Percentiles rank a stretch among this genome's conserved stretches.
These are phyloP conservation scores for Melinaea menophilus DNA, from an alignment of 2,888 invertebrate species.

Conservation along the genomic window DNA sequence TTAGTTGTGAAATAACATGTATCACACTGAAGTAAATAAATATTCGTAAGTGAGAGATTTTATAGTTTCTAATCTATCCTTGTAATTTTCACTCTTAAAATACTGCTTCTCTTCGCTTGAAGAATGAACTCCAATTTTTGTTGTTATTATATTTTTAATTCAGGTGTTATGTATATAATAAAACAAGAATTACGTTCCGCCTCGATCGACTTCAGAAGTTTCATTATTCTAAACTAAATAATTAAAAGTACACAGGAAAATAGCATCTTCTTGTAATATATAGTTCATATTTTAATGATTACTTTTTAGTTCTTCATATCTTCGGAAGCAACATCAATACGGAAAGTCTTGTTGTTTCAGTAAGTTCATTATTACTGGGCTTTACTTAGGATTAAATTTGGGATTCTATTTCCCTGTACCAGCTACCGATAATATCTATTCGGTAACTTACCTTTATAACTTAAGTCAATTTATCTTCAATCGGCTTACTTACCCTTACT, in stretches of 20 bases:
- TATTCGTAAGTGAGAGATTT: too few species aligned
- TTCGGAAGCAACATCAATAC: conserved; percentile 30
- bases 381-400: conserved; percentile 28
- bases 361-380: conserved; percentile 25
- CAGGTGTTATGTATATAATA: conserved; percentile 29
- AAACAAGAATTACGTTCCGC: conserved; percentile 20
- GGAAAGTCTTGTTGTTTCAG: conserved; percentile 26
- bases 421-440: too few species aligned
- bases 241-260: not conserved
- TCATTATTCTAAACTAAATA: not conserved
- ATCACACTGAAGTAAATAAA: too few species aligned
- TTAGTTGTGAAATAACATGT: too few species aligned
- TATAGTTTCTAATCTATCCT: too few species aligned
- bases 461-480: too few species aligned
- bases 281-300: conserved; percentile 7
- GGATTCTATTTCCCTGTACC: conserved; percentile 10
- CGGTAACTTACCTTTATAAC: too few species aligned
- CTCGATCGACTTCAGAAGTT: conserved; percentile 24
- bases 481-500: too few species aligned
- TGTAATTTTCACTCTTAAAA: too few species aligned
- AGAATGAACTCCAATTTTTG: too few species aligned
- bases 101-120: too few species aligned
- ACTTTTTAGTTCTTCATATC: too few species aligned
- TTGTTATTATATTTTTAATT: conserved; percentile 16
- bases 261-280: not conserved